These are phyloP conservation scores for Nomada fabriciana DNA, from an alignment of 2,888 invertebrate species.

Conservation along the genomic window DNA sequence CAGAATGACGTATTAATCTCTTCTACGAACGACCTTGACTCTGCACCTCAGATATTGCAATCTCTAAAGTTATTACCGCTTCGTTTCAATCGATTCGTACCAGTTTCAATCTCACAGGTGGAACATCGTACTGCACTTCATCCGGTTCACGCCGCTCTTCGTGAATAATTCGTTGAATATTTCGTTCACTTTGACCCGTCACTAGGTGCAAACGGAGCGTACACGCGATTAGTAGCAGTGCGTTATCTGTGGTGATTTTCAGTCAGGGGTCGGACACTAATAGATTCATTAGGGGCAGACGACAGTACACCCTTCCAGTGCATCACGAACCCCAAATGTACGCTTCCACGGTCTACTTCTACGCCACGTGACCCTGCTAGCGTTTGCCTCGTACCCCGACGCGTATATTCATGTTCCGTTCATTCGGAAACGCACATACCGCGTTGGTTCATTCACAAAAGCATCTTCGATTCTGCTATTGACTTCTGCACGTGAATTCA, in stretches of 20 bases:
- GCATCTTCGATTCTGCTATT: conserved; percentile 14
- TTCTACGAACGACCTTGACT: conserved; percentile 42
- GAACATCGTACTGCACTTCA: neutral
- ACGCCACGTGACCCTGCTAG: conserved; percentile 36
- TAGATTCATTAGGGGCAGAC: conserved; percentile 80
- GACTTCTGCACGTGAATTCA: conserved; percentile 20
- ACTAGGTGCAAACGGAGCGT: conserved; percentile 66
- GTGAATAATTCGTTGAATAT: conserved; percentile 29
- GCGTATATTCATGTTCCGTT: conserved; percentile 52
- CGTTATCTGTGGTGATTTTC: conserved; percentile 77
- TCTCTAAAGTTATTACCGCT: conserved; percentile 53
- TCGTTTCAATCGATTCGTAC: conserved; percentile 51
- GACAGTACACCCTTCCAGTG: conserved; percentile 69
- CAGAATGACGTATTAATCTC: conserved; percentile 35
- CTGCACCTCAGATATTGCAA: conserved; percentile 47
- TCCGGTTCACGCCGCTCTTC: conserved; percentile 17
- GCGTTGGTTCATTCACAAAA: conserved; percentile 45
- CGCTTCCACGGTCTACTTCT: conserved; percentile 55
- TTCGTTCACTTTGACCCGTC: conserved; percentile 41
- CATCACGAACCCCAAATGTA: conserved; percentile 67
- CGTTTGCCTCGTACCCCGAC: conserved; percentile 43
- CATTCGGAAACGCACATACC: conserved; percentile 30
- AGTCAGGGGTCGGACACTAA: conserved; percentile 74
- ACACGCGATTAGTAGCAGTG: conserved; percentile 65
- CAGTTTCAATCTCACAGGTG: neutral